A percentile compares a stretch with the other conserved stretches of the same genome.
These are phyloP conservation scores for Rhamphomyia laevipes DNA, from an alignment of 2,888 invertebrate genomes.

Conservation along the genomic window DNA sequence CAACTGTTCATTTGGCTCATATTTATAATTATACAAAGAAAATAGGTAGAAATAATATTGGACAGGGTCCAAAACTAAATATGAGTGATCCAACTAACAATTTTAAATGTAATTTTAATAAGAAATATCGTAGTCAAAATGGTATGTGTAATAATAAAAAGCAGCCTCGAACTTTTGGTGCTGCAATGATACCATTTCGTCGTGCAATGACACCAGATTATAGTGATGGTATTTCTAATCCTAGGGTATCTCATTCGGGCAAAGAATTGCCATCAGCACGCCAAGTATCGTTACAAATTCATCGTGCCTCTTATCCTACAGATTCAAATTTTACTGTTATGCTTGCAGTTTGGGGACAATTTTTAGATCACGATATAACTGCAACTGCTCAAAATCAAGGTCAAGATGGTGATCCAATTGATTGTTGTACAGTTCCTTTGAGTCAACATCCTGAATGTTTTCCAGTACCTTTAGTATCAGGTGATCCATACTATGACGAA, in stretches of 20 bases:
- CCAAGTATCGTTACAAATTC: conserved; percentile 59
- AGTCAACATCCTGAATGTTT: conserved; percentile 65
- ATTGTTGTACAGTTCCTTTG: conserved; percentile 47
- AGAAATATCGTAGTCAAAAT: conserved; percentile 53
- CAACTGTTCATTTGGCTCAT: conserved; percentile 47
- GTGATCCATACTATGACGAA: conserved; percentile 56
- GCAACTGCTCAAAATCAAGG: conserved; percentile 69
- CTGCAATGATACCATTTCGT: conserved; percentile 60
- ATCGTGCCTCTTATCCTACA: conserved; percentile 58
- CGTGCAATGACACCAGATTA: conserved; percentile 60
- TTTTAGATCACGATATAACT: conserved; percentile 78
- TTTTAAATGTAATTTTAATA: conserved; percentile 35
- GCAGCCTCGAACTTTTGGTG: conserved; percentile 54
- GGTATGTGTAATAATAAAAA: conserved; percentile 67
- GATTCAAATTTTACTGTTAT: conserved; percentile 70
- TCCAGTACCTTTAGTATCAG: conserved; percentile 52
- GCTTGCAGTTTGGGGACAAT: conserved; percentile 82
- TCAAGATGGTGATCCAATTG: conserved; percentile 54
- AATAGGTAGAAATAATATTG: conserved; percentile 30
- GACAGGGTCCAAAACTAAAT: conserved; percentile 30
- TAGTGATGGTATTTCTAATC: conserved; percentile 58
- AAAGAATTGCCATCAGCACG: conserved; percentile 57
- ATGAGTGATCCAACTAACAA: conserved; percentile 23
- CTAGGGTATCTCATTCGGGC: conserved; percentile 45
- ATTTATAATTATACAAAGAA: conserved; percentile 38